These are phyloP conservation scores for Antrozous pallidus DNA, from an alignment of 2,797 vertebrate species.

Conservation along the genomic window DNA sequence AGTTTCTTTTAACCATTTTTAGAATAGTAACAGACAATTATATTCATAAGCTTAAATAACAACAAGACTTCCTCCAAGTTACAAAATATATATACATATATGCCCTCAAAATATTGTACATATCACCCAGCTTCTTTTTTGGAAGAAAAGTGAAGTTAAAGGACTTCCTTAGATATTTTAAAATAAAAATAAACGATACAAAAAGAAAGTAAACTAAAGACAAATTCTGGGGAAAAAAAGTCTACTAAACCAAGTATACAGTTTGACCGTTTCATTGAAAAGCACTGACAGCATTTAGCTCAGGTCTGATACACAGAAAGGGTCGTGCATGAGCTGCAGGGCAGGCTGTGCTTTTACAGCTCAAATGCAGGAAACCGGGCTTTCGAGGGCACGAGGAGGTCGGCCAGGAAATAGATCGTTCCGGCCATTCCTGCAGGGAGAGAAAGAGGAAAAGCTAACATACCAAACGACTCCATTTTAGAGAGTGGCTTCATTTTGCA, in stretches of 20 bases:
- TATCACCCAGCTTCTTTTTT: slow-evolving; percentile 1
- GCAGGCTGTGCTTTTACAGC: slow-evolving; percentile 81
- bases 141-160: slow-evolving; percentile 52
- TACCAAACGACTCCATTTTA: neutral
- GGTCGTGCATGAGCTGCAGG: slow-evolving; percentile 50
- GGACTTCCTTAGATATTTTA: slow-evolving; percentile 48
- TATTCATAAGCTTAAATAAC: slow-evolving; percentile 55
- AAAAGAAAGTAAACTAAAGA: slow-evolving; percentile 26
- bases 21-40: slow-evolving; percentile 37
- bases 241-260: neutral
- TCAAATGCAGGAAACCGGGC: slow-evolving; percentile 96
- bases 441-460: slow-evolving; percentile 50
- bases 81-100: slow-evolving; percentile 34
- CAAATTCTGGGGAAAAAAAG: slow-evolving; percentile 46
- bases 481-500: neutral
- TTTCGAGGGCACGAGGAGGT: slow-evolving; percentile 91
- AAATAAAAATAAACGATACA: slow-evolving; percentile 54
- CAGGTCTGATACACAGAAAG: neutral
- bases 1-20: slow-evolving; percentile 41
- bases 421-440: slow-evolving; percentile 93
- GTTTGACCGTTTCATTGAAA: slow-evolving; percentile 40
- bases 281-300: slow-evolving; percentile 36
- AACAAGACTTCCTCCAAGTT: slow-evolving; percentile 45
- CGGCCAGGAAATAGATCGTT: slow-evolving; percentile 96
- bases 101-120: slow-evolving; percentile 61